Evolutionary conservation across 2,113 vertebrate genomes (phyloP), one percentile per base, ranked within the genome.

Genomic region (Hiodon tergisus): DNA sequence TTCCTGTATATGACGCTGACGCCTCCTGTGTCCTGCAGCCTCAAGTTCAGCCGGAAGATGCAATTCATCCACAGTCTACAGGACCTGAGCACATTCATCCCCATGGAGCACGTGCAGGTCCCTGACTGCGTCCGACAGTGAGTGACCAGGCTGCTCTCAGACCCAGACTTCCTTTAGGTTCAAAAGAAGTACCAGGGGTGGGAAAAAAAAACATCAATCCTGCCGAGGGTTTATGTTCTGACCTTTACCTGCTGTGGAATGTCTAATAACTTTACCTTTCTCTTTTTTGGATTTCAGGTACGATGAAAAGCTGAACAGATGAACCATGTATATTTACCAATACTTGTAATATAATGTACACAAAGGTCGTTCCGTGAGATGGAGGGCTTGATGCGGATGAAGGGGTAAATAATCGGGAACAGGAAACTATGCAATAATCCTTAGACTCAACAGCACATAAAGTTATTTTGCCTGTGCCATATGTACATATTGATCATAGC

Each of bases 31-130:
- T 77, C 50, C 80, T 72, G 70, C 85, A 94, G 94, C 74, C 89
- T 92, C 50, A 94, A 94, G 78, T 94, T 94, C 83, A 90, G 90
- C 72, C 78, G 88, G 63, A 94, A 95, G 81, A 81, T 94, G 2
- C 85, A 83, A 76, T 94, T 94, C 2, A 71, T 92, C 2, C 61
- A 83, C 71, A 92, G 86, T 71, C 89, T 94, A 0, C 70, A 50
- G 55, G 86, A 90, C 0, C 86, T 95, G 10, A 82, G 85, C 1
- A 76, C 63, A 2, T 63, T 89, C 16, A 16, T 94, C 70, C 89
- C 92, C 0, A 75, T 91, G 73, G 89, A 92, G 65, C 90, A 88
- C 0, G 82, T 90, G 31, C 92, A 90, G 77, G 83, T 94, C 75
- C 94, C 93, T 0, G 89, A 91, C 51, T 87, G 83, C 2, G 83